Base-by-base conservation (phyloP, 2,888 invertebrate species). In the Copidosoma aretas region DNA sequence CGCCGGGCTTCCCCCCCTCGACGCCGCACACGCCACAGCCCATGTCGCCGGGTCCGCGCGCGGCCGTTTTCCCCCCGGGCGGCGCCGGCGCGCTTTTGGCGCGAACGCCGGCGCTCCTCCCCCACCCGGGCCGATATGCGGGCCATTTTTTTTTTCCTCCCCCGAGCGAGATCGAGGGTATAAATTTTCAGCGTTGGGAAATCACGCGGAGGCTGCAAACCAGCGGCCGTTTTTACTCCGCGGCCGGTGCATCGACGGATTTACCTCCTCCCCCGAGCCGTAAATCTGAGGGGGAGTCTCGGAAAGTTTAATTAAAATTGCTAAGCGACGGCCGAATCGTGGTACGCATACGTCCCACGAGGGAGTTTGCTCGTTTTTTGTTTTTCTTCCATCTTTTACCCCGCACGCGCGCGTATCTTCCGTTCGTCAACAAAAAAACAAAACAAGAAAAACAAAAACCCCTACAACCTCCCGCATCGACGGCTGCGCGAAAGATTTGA, bases 81-180 rank as follows among this genome's bases (percentile, higher is more conserved):
- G 67, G 64, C 60, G 65, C 68, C 60, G 61, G 68, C 57, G 61
- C 74, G 62, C 70, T 74, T 76, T 76, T 73, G 74, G 75, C 75
- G 75, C 72, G 76, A 76, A 76, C 75, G 76, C 74, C 14, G 41
- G 41, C 43, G 14, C 15, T 15, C 15, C 43, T 46, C 12, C 43
- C 12, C 12, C 43, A 1, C 12, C 43, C 8, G 43, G 12, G 43
- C 3, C 14, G 17, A 10, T 14, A 41, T 41, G 8, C 14, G 43
- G 8, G 15, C 43, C 17, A 8, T 17, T 12, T 3, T 46, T 12
- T 46, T 12, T 12, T 17, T 46, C 12, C 12, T 17, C 8, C 43
- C 8, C 1, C 43, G 43, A 3, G 32, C 43, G 43, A n/a, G n/a
- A n/a, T n/a, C 43, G 15, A 17, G 17, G 12, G 43, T 46, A 46